Percentiles rank a stretch among this genome's conserved stretches.
Conservation (phyloP, 2,113 vertebrate species). For the Ctenomys sociabilis region DNA sequence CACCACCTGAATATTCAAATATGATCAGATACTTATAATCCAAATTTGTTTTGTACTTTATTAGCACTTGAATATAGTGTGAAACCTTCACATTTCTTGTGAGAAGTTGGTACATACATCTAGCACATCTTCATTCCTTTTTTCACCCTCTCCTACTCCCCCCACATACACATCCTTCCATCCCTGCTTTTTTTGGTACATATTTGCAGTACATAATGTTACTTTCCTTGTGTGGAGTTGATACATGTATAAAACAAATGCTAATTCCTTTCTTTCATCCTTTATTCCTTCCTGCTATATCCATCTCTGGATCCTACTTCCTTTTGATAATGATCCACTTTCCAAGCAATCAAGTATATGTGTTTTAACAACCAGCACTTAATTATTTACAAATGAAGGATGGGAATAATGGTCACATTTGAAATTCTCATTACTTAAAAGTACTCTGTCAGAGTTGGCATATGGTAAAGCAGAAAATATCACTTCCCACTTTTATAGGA, state of each 20-base stretch:
- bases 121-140: neutral
- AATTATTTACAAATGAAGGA: slow-evolving; percentile 27
- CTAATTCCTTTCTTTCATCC: neutral
- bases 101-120: neutral
- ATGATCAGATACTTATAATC: neutral
- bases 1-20: neutral
- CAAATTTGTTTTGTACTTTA: neutral
- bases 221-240: neutral
- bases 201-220: neutral
- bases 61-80: neutral
- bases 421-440: slow-evolving; percentile 27
- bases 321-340: neutral
- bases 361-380: slow-evolving; percentile 1
- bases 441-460: neutral
- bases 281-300: neutral
- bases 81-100: neutral
- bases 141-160: neutral
- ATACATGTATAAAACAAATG: neutral
- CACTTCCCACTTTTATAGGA: slow-evolving; percentile 8
- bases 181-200: neutral
- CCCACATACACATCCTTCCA: neutral
- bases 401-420: neutral
- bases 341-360: slow-evolving; percentile 4
- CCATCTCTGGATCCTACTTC: neutral
- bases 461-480: neutral